A percentile compares a stretch with the other conserved stretches of the same genome.
These are phyloP conservation scores for Meloe dianella DNA, from an alignment of 2,888 invertebrate species.

Conservation along the genomic window DNA sequence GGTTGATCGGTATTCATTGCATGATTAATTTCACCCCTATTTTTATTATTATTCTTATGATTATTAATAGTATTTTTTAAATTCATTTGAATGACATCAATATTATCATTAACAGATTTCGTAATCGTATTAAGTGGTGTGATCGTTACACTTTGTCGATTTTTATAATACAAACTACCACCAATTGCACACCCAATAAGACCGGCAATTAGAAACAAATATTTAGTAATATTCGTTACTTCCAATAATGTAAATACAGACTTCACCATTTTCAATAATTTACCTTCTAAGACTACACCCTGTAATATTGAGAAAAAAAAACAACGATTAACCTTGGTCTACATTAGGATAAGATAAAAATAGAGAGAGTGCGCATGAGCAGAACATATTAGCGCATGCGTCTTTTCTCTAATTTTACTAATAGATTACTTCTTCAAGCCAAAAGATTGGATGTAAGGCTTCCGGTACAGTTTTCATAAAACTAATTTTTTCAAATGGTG, in stretches of 20 bases:
- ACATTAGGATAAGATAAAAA: too few species aligned
- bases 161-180: constrained; percentile 3
- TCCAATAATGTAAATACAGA: constrained; percentile 20
- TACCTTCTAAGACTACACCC: constrained; percentile 36
- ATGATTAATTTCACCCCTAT: constrained; percentile 31
- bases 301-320: constrained; percentile 21
- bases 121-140: neutral
- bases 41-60: neutral
- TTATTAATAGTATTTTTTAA: neutral
- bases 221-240: constrained; percentile 18
- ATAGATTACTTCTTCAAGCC: constrained; percentile 75
- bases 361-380: neutral
- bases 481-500: constrained; percentile 68
- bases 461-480: constrained; percentile 70
- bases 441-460: constrained; percentile 73
- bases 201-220: constrained; percentile 15
- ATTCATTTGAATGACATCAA: neutral
- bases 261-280: constrained; percentile 21
- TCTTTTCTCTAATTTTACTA: neutral
- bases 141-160: constrained; percentile 2
- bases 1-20: constrained; percentile 39
- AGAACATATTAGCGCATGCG: neutral
- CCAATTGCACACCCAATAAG: constrained; percentile 10
- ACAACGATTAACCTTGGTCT: neutral
- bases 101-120: neutral